Conservation (phyloP, 53 echinoderm and acorn worm genomes). For the Paracentrotus lividus region DNA sequence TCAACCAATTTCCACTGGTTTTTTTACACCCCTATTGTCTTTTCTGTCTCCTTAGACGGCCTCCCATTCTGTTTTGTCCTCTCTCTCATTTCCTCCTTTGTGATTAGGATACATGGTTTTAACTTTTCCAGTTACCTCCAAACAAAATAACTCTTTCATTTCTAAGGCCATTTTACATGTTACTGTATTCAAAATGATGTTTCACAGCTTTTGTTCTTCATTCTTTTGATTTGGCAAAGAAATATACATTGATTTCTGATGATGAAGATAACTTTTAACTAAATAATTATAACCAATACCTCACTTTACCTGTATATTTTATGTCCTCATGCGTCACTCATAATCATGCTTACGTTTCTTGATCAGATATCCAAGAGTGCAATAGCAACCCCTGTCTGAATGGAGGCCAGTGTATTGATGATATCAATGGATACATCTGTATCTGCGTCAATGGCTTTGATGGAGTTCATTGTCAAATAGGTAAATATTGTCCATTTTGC, state of each 20-base stretch:
- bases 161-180: too few species aligned
- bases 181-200: too few species aligned
- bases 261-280: too few species aligned
- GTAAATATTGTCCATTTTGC: conserved; percentile 26
- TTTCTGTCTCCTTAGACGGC: background rate
- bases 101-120: too few species aligned
- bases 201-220: too few species aligned
- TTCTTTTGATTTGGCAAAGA: too few species aligned
- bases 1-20: background rate
- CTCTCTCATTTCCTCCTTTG: background rate
- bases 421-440: conserved; percentile 64
- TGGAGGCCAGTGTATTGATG: conserved; percentile 74
- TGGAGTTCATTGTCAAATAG: conserved; percentile 73
- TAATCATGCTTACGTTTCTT: background rate
- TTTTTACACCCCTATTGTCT: background rate
- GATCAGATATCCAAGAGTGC: conserved; percentile 54
- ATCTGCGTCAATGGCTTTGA: conserved; percentile 69
- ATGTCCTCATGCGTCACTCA: too few species aligned
- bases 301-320: too few species aligned
- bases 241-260: too few species aligned
- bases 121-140: too few species aligned
- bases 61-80: background rate
- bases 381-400: conserved; percentile 80
- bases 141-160: too few species aligned
- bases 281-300: background rate